These are phyloP conservation scores for Pyrrhosoma nymphula DNA, from an alignment of 2,888 invertebrate species.

Conservation along the genomic window DNA sequence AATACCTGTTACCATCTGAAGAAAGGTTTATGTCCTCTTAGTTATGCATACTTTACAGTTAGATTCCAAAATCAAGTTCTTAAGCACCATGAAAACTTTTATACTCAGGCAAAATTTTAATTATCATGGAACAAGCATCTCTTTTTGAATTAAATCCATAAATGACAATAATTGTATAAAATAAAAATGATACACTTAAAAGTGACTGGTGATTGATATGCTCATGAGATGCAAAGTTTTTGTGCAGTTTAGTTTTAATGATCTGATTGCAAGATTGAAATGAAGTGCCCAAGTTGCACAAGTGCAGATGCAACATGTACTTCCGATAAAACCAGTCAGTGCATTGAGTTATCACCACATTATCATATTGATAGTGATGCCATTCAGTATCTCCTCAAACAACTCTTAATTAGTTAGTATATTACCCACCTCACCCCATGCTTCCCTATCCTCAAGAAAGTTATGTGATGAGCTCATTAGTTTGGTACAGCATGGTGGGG, in stretches of 20 bases:
- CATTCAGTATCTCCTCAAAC: slow-evolving; percentile 10
- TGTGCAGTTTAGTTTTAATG: background rate
- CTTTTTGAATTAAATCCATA: background rate
- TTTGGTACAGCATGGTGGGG: background rate
- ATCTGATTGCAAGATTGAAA: background rate
- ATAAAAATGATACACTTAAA: background rate
- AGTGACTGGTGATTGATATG: background rate
- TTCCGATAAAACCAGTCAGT: background rate
- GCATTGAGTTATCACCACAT: background rate
- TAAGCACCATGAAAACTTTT: background rate
- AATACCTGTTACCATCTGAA: background rate
- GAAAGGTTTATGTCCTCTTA: background rate
- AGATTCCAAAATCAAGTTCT: background rate
- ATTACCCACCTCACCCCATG: background rate
- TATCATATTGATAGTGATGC: background rate
- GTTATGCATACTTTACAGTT: background rate
- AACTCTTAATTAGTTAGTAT: background rate
- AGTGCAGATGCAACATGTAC: too few species aligned
- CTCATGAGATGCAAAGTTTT: background rate
- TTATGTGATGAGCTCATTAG: background rate
- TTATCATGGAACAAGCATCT: background rate
- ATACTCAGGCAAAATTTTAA: background rate
- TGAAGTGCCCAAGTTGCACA: too few species aligned
- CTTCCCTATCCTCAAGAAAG: background rate
- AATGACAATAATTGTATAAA: slow-evolving; percentile 47